Base-by-base conservation (phyloP, 1,140 invertebrate species). In the Paramacrobiotus metropolitanus region DNA sequence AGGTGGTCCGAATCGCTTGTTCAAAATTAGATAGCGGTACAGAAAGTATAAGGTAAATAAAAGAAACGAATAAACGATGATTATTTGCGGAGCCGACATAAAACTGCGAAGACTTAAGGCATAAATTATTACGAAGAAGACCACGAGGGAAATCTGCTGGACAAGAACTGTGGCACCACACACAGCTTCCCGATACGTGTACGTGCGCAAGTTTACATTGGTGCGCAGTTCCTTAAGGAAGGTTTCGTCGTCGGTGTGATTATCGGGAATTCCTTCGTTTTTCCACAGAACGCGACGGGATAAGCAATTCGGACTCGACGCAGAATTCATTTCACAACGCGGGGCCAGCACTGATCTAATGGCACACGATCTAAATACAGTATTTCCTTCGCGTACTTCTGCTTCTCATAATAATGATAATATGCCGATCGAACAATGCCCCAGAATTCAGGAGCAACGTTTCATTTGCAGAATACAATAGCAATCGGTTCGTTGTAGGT, bases 41-140 rank as follows among this genome's bases (percentile, higher is more conserved):
- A 67, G 29, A 21, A 60, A 40, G 4, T 67, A 24, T 59, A 61
- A 24, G 60, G 62, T 34, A 29, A 78, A 66, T 1, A 81, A 81
- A 1, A 78, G 64, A 0, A 74, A 62, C 60, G 76, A 74, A 2
- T 76, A 78, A 0, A 70, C 69, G 44, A 78, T 68, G 62, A 85
- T 78, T 63, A 84, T 76, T 15, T 74, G 69, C 48, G 81, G 74
- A 20, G 82, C 80, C 2, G 76, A 72, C 1, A 79, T 71, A 75
- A 76, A 80, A 48, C 81, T 76, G 64, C 82, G 82, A 64, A 85
- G 79, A 66, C 87, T 74, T 66, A 80, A 80, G 4, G 82, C 76
- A 69, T 83, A 91, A 62, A 85, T 70, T 40, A 86, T 69, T 1
- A 83, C 77, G 68, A 87, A 89, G 59, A 84, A 69, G 20, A 84